These are phyloP conservation scores for Pardalotus punctatus DNA, from an alignment of 2,113 vertebrate species.

Conservation along the genomic window DNA sequence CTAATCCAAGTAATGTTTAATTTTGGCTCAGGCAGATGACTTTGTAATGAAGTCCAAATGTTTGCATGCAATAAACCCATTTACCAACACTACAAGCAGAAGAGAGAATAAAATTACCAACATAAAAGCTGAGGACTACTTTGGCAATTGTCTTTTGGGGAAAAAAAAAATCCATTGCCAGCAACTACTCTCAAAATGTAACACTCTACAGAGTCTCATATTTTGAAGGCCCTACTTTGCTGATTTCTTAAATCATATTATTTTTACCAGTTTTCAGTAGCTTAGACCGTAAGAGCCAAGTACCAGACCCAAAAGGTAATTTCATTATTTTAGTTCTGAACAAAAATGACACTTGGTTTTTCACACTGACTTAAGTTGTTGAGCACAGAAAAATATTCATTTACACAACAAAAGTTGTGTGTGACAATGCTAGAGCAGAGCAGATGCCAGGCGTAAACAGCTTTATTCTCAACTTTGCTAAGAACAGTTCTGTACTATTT, in stretches of 20 bases:
- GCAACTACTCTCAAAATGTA: not conserved
- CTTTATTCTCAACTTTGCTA: not conserved
- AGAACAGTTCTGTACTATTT: not conserved
- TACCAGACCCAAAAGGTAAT: not conserved
- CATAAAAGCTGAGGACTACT: slow-evolving; percentile 10
- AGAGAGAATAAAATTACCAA: slow-evolving; percentile 12
- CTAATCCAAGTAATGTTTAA: not conserved
- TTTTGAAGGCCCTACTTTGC: not conserved
- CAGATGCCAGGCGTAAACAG: not conserved
- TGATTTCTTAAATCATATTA: not conserved
- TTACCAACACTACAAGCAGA: not conserved
- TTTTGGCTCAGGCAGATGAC: not conserved
- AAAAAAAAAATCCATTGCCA: not conserved
- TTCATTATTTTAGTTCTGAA: not conserved
- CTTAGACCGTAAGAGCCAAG: not conserved
- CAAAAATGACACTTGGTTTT: not conserved
- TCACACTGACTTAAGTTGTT: not conserved
- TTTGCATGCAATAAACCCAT: not conserved
- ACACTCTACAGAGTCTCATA: not conserved
- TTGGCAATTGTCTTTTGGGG: not conserved
- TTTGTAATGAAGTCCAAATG: slow-evolving; percentile 21
- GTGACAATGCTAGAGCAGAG: not conserved
- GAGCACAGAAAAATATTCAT: not conserved
- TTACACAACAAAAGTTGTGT: not conserved
- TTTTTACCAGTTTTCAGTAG: not conserved